These are phyloP conservation scores for Papilio protenor DNA, from an alignment of 2,888 invertebrate genomes.

Conservation along the genomic window DNA sequence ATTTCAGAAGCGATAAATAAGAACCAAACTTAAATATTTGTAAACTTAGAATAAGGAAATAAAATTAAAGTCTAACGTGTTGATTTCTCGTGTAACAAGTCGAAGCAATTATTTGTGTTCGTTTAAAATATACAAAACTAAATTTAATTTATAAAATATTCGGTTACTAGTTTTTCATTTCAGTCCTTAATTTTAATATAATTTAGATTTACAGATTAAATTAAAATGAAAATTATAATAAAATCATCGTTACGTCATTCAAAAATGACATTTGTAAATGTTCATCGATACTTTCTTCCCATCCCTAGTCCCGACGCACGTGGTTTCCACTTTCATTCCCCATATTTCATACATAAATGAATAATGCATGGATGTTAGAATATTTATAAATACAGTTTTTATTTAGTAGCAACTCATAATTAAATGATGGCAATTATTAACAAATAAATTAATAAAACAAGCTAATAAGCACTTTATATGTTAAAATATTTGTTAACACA, in stretches of 20 bases:
- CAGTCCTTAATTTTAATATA: too few relatives aligned
- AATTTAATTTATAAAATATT: too few relatives aligned
- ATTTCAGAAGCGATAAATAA: too few relatives aligned
- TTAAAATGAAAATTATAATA: conserved; percentile 18
- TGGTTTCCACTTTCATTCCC: conserved; percentile 37
- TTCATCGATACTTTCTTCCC: conserved; percentile 19
- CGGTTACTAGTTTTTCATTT: too few relatives aligned
- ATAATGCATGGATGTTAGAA: conserved; percentile 34
- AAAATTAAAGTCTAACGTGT: too few relatives aligned
- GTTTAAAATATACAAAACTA: too few relatives aligned
- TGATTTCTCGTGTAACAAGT: too few relatives aligned
- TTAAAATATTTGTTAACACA: conserved; percentile 5
- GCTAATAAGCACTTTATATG: neutral
- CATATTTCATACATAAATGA: conserved; percentile 37
- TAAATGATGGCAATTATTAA: conserved; percentile 36
- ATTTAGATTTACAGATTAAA: conserved; percentile 10
- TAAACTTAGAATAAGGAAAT: too few relatives aligned
- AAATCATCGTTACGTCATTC: neutral
- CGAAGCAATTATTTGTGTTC: too few relatives aligned
- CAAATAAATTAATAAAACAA: conserved; percentile 13
- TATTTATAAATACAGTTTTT: conserved; percentile 34
- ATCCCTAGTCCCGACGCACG: conserved; percentile 13
- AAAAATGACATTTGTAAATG: neutral
- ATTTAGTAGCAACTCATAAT: conserved; percentile 41
- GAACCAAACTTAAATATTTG: too few relatives aligned